Conservation (phyloP, 2,888 invertebrate species). For the Crematogaster levior region DNA sequence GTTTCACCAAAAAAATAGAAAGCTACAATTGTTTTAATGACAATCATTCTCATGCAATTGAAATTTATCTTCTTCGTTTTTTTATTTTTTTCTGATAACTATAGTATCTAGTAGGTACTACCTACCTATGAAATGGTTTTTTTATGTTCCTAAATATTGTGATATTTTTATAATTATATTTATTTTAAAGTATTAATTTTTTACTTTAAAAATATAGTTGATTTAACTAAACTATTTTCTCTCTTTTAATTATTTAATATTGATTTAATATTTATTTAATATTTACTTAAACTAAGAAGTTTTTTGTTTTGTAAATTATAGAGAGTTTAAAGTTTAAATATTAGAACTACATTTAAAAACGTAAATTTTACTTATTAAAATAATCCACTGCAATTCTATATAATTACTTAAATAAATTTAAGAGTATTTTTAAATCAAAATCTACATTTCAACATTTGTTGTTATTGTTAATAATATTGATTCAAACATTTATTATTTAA, state of each 20-base stretch:
- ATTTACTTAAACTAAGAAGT: neutral
- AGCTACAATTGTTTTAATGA: neutral
- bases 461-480: too few relatives aligned
- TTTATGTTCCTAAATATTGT: neutral
- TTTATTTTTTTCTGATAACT: neutral
- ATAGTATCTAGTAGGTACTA: neutral
- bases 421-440: too few relatives aligned
- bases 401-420: too few relatives aligned
- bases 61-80: neutral
- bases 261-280: too few relatives aligned
- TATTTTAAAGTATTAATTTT: conserved; percentile 4
- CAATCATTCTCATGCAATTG: neutral
- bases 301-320: too few relatives aligned
- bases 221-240: neutral
- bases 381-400: too few relatives aligned
- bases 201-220: neutral
- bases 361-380: too few relatives aligned
- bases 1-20: neutral
- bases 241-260: neutral
- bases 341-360: too few relatives aligned
- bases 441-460: too few relatives aligned
- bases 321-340: too few relatives aligned
- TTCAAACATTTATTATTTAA: too few relatives aligned
- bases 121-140: too few relatives aligned
- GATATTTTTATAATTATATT: neutral